Conservation (phyloP, 2,113 vertebrate species). For the Sapayoa aenigma region DNA sequence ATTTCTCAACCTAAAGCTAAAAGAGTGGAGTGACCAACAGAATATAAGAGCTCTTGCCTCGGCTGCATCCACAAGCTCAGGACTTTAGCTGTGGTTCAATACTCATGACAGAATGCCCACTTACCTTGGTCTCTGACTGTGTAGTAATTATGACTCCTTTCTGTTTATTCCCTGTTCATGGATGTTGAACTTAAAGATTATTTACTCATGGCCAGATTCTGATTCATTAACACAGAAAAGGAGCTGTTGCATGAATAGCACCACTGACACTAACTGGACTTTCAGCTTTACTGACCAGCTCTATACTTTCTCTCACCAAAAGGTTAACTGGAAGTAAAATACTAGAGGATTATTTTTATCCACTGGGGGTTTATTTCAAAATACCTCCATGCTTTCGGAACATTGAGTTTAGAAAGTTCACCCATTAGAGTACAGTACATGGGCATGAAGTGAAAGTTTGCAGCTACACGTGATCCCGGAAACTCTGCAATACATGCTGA, state of each 20-base stretch:
- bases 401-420: slow-evolving; percentile 27
- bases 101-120: neutral
- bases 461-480: slow-evolving; percentile 26
- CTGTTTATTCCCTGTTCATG: neutral
- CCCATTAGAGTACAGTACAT: neutral
- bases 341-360: slow-evolving; percentile 29
- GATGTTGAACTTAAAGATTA: neutral
- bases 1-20: neutral
- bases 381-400: slow-evolving; percentile 7
- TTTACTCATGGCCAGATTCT: neutral
- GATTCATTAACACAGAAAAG: neutral
- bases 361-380: slow-evolving; percentile 35
- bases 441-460: slow-evolving; percentile 61
- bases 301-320: neutral
- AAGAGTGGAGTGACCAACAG: neutral
- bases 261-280: neutral
- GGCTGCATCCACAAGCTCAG: neutral
- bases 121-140: neutral
- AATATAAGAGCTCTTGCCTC: neutral
- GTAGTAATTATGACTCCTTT: neutral
- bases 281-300: neutral
- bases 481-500: slow-evolving; percentile 25
- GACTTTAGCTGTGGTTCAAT: neutral
- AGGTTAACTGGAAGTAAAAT: slow-evolving; percentile 5
- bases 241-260: neutral